A percentile compares a stretch with the other conserved stretches of the same genome.
These are phyloP conservation scores for Drosophila meridionalis DNA, from an alignment of 2,888 invertebrate species.

Conservation along the genomic window DNA sequence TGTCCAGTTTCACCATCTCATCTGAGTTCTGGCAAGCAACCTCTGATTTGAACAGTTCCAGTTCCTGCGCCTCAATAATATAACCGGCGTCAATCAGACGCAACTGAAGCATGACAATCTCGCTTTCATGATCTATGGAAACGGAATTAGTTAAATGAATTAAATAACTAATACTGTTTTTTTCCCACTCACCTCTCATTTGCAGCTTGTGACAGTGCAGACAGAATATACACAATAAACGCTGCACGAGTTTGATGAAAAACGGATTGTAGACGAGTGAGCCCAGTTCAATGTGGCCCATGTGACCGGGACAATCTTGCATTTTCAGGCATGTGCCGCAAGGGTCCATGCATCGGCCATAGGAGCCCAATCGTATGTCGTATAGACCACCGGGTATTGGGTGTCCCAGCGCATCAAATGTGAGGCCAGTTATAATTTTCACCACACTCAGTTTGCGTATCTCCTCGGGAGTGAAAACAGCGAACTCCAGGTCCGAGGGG, in stretches of 20 bases:
- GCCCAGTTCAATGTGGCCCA: conserved; percentile 96
- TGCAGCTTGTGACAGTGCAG: conserved; percentile 90
- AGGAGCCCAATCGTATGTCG: conserved; percentile 91
- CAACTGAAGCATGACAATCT: conserved; percentile 86
- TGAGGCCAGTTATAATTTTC: conserved; percentile 91
- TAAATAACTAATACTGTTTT: not conserved
- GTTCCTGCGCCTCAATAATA: conserved; percentile 89
- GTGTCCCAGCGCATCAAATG: conserved; percentile 93
- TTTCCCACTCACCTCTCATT: conserved; percentile 86
- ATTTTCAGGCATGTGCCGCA: conserved; percentile 92
- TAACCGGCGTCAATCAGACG: conserved; percentile 92
- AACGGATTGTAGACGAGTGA: conserved; percentile 96
- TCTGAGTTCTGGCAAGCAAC: conserved; percentile 77
- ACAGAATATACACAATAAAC: conserved; percentile 89
- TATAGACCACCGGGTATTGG: conserved; percentile 95
- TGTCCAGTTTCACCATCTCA: conserved; percentile 73
- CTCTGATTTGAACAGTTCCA: conserved; percentile 86
- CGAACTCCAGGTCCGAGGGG: conserved; percentile 87
- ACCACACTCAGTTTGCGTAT: conserved; percentile 92
- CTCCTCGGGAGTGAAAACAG: conserved; percentile 91
- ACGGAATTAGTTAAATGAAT: not conserved
- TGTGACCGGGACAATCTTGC: conserved; percentile 94
- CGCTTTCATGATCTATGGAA: conserved; percentile 82
- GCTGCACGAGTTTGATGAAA: conserved; percentile 90
- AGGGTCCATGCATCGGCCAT: conserved; percentile 86